Evolutionary conservation across 1,140 invertebrate genomes (phyloP), one percentile per base, ranked within the genome.

Genomic region (Euwallacea similis): DNA sequence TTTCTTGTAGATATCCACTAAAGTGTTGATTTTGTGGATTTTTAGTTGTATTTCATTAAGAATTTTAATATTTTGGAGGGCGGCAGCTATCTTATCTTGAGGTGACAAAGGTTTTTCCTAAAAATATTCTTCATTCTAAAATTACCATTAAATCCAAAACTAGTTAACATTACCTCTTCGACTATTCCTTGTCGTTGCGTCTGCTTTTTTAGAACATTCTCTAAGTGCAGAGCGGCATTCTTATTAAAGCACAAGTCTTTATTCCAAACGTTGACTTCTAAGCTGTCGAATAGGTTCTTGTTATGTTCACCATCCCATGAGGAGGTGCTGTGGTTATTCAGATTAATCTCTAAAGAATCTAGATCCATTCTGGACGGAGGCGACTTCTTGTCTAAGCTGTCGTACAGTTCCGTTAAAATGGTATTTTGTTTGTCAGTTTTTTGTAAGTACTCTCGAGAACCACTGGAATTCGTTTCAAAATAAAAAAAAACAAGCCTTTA

Each of bases 1-100:
- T 8, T 84, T 79, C 76, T 88, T 87, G 78, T 88, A 88, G 83
- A 89, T 86, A 79, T 88, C 87, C 0, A 89, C 87, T 42, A 89
- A 75, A 74, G 86, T 87, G 77, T 89, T 88, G 7, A 89, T 88
- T 13, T 88, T 87, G 71, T 88, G 84, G 6, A 89, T 84, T 80
- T 89, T 89, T 21, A 86, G 81, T 74, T 89, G 87, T 44, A 90
- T 89, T 69, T 88, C 85, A 46, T 80, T 82, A 81, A 86, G 73
- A 81, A 87, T 81, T 85, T 87, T 78, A 81, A 81, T 82, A 69
- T 81, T 86, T 81, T 83, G 83, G 79, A 81, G 58, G 7, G 43
- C 83, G 73, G 70, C 81, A 75, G 73, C 79, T 66, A 78, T 81
- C 76, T 73, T 81, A 55, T 76, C 73, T 55, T 76, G 63, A 7